Evolutionary conservation across 2,888 invertebrate genomes (phyloP).

Genomic region (Brenthis ino): DNA sequence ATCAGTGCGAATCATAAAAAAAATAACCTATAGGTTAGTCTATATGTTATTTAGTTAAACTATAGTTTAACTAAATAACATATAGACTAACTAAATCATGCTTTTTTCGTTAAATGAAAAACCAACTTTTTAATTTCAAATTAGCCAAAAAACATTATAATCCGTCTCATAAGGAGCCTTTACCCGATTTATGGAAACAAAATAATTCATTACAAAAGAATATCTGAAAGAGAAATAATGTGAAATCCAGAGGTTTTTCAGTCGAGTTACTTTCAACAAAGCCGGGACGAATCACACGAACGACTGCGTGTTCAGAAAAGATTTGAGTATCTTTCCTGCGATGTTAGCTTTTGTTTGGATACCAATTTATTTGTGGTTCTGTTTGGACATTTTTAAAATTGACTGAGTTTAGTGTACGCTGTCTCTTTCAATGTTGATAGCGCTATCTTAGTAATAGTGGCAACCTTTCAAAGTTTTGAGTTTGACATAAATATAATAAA

Average conservation of each 20-base stretch:
- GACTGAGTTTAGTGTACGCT: background rate
- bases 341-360: slow-evolving; percentile 19
- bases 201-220: slow-evolving; percentile 24
- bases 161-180: slow-evolving; percentile 1
- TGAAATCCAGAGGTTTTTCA: slow-evolving; percentile 27
- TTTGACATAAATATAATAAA: too few species aligned
- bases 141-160: background rate
- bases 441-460: background rate
- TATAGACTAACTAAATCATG: too few species aligned
- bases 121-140: background rate
- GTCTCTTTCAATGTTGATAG: background rate
- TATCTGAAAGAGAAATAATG: slow-evolving; percentile 27
- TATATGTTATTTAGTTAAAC: too few species aligned
- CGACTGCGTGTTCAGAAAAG: slow-evolving; percentile 25
- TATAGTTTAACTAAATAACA: too few species aligned
- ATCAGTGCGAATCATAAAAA: too few species aligned
- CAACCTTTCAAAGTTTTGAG: background rate
- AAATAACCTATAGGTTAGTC: too few species aligned
- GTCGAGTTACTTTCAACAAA: slow-evolving; percentile 28
- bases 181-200: slow-evolving; percentile 2
- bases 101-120: too few species aligned
- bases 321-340: slow-evolving; percentile 16
- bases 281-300: slow-evolving; percentile 27
- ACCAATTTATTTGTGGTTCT: background rate
- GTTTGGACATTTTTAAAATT: slow-evolving; percentile 11